Evolutionary conservation across 2,888 invertebrate species (phyloP), one percentile per base, ranked within the genome.

Genomic region (Tenthredo mesomela): DNA sequence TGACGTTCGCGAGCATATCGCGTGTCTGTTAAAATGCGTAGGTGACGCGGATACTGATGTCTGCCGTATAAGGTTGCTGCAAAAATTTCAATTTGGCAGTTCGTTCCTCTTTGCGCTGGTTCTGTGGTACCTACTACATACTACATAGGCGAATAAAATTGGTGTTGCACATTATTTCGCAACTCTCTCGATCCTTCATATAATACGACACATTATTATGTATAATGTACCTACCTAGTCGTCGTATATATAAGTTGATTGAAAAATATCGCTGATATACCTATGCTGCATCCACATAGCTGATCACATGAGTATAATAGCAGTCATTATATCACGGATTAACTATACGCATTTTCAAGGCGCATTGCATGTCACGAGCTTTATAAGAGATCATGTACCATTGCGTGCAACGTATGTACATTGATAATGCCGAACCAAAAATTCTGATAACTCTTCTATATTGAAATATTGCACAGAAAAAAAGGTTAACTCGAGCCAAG

Each of bases 1-100:
- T 50, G 61, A 21, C 18, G 21, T 40, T 29, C 18, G 54, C 18
- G 54, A 78, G 9, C 18, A 50, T 2, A 21, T 37, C 61, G 21
- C 80, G 40, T 61, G 80, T 80, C 61, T 47, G 21, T 40, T n/a
- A 25, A 71, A 67, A 15, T 15, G 84, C 84, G 84, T 85, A 85
- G 84, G 84, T 82, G 84, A 80, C 58, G 67, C 70, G 80, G 82
- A 85, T 85, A 61, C 67, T 58, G 82, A 47, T 80, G 54, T n/a
- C 15, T 58, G 47, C 58, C 70, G 70, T 85, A 85, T 40, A 85
- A 82, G 84, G 84, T 58, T 18, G 77, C 15, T 75, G 58, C 77
- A 84, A 84, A 75, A 84, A 58, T 77, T 77, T 77, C 33, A 18
- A 33, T 47, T 65, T 15, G 40, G 40, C 37, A 80, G 58, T 80